Conservation (phyloP, 2,113 vertebrate species). For the Percopsis transmontana region DNA sequence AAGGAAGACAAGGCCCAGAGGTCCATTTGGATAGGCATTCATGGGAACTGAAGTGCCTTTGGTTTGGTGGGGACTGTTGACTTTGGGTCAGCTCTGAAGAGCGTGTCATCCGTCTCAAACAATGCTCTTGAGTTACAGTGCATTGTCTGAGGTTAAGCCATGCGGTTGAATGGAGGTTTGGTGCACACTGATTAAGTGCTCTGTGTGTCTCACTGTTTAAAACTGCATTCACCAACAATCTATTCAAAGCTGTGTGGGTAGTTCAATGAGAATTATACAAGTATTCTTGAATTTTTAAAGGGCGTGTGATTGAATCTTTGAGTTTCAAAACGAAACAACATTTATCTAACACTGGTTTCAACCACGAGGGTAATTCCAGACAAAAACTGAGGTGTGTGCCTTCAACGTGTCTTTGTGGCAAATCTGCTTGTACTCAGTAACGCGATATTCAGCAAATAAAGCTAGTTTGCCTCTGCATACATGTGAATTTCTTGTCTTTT, state of each 20-base stretch:
- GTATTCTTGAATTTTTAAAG: not conserved
- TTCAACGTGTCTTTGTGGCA: too few relatives aligned
- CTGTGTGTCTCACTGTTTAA: conserved; percentile 31
- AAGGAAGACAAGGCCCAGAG: conserved; percentile 34
- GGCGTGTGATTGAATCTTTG: too few relatives aligned
- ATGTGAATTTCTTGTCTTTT: too few relatives aligned
- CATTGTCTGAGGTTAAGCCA: conserved; percentile 54
- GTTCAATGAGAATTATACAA: not conserved
- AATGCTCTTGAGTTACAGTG: conserved; percentile 55
- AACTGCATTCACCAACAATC: conserved; percentile 8
- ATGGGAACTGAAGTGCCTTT: conserved; percentile 44
- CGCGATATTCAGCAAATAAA: too few relatives aligned
- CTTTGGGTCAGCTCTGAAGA: conserved; percentile 41
- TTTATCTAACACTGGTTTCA: too few relatives aligned
- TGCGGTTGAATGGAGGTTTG: conserved; percentile 41
- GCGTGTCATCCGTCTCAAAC: conserved; percentile 60
- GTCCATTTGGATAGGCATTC: conserved; percentile 26
- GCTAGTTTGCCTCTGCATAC: too few relatives aligned
- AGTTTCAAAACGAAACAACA: too few relatives aligned
- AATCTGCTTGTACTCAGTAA: not conserved
- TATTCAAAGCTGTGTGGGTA: not conserved
- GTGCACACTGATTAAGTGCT: conserved; percentile 5
- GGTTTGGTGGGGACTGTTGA: conserved; percentile 37
- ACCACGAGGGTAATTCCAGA: too few relatives aligned
- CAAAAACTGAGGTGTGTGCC: too few relatives aligned